Base-by-base conservation (phyloP, 2,888 invertebrate species). In the Drosophila falleni region DNA sequence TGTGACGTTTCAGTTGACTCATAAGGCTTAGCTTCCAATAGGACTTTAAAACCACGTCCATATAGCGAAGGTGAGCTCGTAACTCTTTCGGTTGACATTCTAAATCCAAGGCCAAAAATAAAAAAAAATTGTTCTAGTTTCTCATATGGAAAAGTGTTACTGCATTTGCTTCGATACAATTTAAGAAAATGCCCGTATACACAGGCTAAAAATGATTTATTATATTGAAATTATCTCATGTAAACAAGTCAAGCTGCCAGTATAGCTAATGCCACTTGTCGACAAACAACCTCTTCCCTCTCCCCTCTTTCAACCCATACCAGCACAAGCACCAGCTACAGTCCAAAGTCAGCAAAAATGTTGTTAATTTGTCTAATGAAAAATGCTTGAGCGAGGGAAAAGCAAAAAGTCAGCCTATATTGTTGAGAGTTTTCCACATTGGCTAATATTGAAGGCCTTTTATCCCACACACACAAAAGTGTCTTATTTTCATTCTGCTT, bases 211-310 rank as follows among this genome's bases (percentile, higher is more conserved):
- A 80, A 89, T 89, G 87, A 90, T 90, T 89, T 89, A 90, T 89
- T 89, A 90, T 83, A 79, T 81, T 74, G 86, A 80, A 85, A 89
- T 90, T 90, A 91, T 90, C 92, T 90, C 84, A 68, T 89, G 91
- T 91, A 91, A 91, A 91, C 91, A 91, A 91, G 91, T 90, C 84
- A 87, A 89, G 82, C 90, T 89, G 87, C 80, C 85, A 78, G 74
- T 71, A 78, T 68, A 73, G 79, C 89, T 89, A 90, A 90, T 84
- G 67, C 87, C 87, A 89, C 81, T 90, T 89, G 90, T 89, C 84
- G 76, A 73, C 73, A 50, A 47, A 44, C 53, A 61, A 53, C 35
- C 41, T 44, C 49, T 44, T 47, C 39, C 26, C n/a, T 15, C 15
- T 37, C 37, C 1, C 50, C 37, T 19, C 42, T 49, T 41, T 42